Base-by-base conservation (phyloP, 53 echinoderm and acorn worm species). In the Antedon mediterranea region DNA sequence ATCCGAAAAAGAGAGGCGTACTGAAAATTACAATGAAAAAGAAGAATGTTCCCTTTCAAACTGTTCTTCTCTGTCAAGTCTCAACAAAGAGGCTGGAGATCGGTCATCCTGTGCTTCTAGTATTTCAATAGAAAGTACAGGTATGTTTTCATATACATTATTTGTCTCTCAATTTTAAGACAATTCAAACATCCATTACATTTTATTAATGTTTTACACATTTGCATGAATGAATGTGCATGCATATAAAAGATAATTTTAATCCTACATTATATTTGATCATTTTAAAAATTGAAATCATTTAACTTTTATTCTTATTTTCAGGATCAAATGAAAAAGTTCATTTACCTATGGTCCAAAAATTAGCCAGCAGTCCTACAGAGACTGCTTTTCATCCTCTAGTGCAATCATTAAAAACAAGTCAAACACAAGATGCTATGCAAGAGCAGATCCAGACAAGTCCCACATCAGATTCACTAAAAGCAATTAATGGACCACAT, bases 401-500 rank as follows among this genome's bases (percentile, higher is more conserved):
- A 57, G 57, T 57, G 57, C 57, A 57, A 57, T 57, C 57, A 57
- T 57, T 23, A 23, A 57, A 57, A 57, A 57, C 57, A 57, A 57
- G 23, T 26, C 20, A 8, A 18, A 26, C 23, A 18, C 15, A 57
- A 57, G 57, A 57, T 11, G 23, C 31, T 28, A 23, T 13, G 28
- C 76, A 33, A 76, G 34, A 8, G 23, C 32, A 76, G 23, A 23
- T 57, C 7, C 57, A 57, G 20, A 18, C 57, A 57, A 1, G 23
- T 8, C 23, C 57, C 57, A 3, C 3, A 23, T 57, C 57, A 57
- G 57, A 23, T 8, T 2, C 57, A 57, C 71, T 13, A 75, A 73
- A 41, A 72, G 37, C 32, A 31, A 44, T 73, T 71, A 77, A 84
- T 29, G 84, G 74, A 57, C 32, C 71, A 33, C 77, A 78, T 30